Evolutionary conservation across 2,797 vertebrate species (phyloP).

Genomic region (Sebastes vulpes): DNA sequence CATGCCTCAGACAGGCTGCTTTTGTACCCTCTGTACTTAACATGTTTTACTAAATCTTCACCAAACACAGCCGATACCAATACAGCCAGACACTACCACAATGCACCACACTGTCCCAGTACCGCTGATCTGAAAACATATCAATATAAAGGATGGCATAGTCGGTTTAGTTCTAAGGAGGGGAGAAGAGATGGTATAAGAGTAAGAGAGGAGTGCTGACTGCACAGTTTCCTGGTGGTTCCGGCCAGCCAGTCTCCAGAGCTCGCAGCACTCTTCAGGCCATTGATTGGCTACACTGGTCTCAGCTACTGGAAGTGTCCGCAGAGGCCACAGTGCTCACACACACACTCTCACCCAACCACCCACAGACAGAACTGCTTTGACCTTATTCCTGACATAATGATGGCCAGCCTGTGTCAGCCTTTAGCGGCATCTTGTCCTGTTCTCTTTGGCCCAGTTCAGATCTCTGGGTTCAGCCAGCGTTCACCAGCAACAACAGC

Average conservation of each 20-base stretch:
- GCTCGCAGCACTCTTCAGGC: slow-evolving; percentile 62
- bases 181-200: slow-evolving; percentile 2
- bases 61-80: neutral
- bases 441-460: slow-evolving; percentile 39
- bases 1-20: neutral
- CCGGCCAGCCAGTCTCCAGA: slow-evolving; percentile 60
- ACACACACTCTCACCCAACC: neutral
- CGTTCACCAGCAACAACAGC: slow-evolving; percentile 8
- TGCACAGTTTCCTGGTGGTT: slow-evolving; percentile 38
- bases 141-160: neutral
- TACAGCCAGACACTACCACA: neutral
- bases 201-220: slow-evolving; percentile 57
- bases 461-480: slow-evolving; percentile 34
- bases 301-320: slow-evolving; percentile 67
- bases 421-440: slow-evolving; percentile 8
- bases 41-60: neutral
- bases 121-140: neutral
- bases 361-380: slow-evolving; percentile 23
- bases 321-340: slow-evolving; percentile 50
- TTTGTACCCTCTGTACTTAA: neutral
- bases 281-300: slow-evolving; percentile 73
- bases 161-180: slow-evolving; percentile 3
- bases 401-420: slow-evolving; percentile 57
- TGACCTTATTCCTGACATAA: slow-evolving; percentile 68
- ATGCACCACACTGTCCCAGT: neutral